These are phyloP conservation scores for Hyles lineata DNA, from an alignment of 2,888 invertebrate species.

Conservation along the genomic window DNA sequence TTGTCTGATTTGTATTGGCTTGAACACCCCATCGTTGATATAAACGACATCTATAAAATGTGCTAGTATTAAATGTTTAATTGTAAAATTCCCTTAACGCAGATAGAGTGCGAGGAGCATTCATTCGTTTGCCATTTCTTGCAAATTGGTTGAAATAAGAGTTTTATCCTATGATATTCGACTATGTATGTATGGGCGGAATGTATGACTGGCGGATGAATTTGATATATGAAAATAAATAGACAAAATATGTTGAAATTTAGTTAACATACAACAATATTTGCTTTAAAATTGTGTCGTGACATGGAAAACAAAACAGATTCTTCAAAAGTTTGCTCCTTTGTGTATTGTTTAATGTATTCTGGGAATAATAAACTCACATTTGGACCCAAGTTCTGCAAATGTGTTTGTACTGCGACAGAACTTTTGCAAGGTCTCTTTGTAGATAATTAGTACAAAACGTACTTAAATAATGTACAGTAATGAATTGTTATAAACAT, in stretches of 20 bases:
- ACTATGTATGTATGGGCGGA: too few species aligned
- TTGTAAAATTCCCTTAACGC: too few species aligned
- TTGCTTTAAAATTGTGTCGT: background rate
- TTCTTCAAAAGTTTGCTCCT: background rate
- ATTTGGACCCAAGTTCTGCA: slow-evolving; percentile 1
- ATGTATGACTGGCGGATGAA: too few species aligned
- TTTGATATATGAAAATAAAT: too few species aligned
- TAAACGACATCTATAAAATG: too few species aligned
- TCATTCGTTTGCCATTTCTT: too few species aligned
- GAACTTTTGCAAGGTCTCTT: background rate
- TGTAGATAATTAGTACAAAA: background rate
- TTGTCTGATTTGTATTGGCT: background rate
- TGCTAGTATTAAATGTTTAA: too few species aligned
- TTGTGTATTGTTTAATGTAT: slow-evolving; percentile 8
- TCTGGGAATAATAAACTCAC: slow-evolving; percentile 19
- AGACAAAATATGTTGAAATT: too few species aligned
- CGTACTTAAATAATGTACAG: background rate
- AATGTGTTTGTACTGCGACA: slow-evolving; percentile 2
- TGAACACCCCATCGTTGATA: background rate
- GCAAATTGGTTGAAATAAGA: too few species aligned
- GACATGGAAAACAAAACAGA: background rate
- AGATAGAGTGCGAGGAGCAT: too few species aligned
- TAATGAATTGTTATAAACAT: background rate
- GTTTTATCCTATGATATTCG: too few species aligned
- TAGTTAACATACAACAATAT: too few species aligned